Evolutionary conservation across 2,113 vertebrate species (phyloP), one percentile per base, ranked within the genome.

Genomic region (Lagopus muta): DNA sequence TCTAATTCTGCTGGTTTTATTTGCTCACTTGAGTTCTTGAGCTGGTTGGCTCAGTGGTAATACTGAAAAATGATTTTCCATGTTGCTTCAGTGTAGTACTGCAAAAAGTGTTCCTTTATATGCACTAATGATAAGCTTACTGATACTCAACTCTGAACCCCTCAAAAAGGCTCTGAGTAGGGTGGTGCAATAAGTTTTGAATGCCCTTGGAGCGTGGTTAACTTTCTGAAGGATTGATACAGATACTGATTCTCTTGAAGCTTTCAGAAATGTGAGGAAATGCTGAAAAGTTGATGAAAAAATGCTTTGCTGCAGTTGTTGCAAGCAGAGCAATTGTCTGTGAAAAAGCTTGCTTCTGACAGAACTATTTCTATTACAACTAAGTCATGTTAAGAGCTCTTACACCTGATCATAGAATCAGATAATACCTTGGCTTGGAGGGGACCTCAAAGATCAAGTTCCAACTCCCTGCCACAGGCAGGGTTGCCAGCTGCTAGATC

Each of bases 31-130:
- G 52, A 45, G 3, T 73, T 21, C 12, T 48, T 48, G 36, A 70
- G 12, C 78, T 70, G 24, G 3, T 25, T 77, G 73, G 11, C 28
- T 79, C 32, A 38, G 22, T 72, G 28, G 25, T 70, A 54, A 3
- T 66, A 14, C 18, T 66, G 62, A 40, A 65, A 72, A 54, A 40
- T 16, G 2, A 17, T 76, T 65, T 82, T 36, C 21, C 86, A 8
- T 43, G 6, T 61, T 70, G n/a, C 13, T 13, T 73, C 69, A n/a
- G 15, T 54, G 71, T 0, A 0, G n/a, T 27, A 8, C 34, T 90
- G 32, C 62, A 55, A 58, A 8, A 38, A 38, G 9, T 38, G 0
- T 72, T 43, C 47, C 13, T 12, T 57, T 86, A 10, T 40, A 11
- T 34, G 36, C 22, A 34, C 5, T 90, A 14, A 3, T 50, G 6